Evolutionary conservation across 2,888 invertebrate species (phyloP).

Genomic region (Noctua pronuba): DNA sequence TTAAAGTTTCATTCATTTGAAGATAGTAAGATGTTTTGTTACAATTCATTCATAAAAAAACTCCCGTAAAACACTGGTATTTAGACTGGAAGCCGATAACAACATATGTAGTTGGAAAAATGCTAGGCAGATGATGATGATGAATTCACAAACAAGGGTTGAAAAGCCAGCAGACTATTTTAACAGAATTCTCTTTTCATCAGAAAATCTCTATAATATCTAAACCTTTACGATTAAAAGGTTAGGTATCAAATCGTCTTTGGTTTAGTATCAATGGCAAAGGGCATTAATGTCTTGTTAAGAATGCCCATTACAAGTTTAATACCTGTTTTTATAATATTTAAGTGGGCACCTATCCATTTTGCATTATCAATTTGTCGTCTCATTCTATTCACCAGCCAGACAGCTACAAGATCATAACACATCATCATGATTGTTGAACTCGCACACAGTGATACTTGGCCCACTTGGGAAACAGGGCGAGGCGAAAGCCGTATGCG

Average conservation of each 20-base stretch:
- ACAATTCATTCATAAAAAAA: not conserved
- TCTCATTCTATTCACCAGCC: not conserved
- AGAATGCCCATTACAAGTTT: not conserved
- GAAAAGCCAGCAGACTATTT: not conserved
- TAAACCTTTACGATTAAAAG: too few relatives aligned
- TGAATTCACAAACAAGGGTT: not conserved
- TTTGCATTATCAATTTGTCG: not conserved
- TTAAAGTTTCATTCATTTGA: constrained; percentile 25
- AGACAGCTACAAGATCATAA: constrained; percentile 31
- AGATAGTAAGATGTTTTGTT: not conserved
- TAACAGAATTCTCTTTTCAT: too few relatives aligned
- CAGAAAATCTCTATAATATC: too few relatives aligned
- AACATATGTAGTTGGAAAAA: not conserved
- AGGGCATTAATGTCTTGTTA: not conserved
- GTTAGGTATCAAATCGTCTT: not conserved
- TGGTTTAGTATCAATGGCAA: not conserved
- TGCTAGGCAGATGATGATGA: not conserved
- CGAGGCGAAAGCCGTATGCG: constrained; percentile 78
- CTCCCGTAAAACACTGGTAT: not conserved
- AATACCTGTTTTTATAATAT: not conserved
- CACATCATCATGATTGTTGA: constrained; percentile 48
- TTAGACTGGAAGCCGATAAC: not conserved
- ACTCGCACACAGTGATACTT: constrained; percentile 67
- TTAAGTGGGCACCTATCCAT: too few relatives aligned
- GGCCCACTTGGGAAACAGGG: constrained; percentile 80